Conservation (phyloP, 2,113 vertebrate genomes). For the Bungarus multicinctus region DNA sequence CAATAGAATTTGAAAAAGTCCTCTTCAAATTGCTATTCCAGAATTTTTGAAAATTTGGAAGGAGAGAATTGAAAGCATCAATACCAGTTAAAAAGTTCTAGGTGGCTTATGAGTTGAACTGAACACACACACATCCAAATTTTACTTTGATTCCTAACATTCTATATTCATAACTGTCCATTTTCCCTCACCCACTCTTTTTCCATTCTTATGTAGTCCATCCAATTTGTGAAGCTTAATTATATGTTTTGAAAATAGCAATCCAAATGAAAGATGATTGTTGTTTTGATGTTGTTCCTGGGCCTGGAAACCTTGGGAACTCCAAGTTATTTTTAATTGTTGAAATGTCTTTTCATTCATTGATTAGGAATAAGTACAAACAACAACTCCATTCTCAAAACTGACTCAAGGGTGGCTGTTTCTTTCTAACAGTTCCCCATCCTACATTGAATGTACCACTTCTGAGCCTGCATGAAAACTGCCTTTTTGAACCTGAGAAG, state of each 20-base stretch:
- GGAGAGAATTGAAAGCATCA: background rate
- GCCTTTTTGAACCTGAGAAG: background rate
- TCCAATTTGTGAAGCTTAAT: background rate
- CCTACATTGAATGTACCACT: background rate
- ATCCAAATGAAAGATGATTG: background rate
- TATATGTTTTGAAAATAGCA: background rate
- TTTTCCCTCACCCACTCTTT: background rate
- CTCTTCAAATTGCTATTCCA: background rate
- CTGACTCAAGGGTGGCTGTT: background rate
- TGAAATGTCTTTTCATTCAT: background rate
- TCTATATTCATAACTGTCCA: background rate
- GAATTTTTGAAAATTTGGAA: background rate
- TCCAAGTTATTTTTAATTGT: background rate
- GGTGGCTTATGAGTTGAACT: background rate
- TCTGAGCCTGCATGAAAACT: background rate
- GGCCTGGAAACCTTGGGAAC: background rate
- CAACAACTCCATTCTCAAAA: background rate
- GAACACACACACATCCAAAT: background rate
- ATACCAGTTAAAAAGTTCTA: background rate
- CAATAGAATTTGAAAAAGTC: background rate
- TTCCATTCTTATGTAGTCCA: background rate
- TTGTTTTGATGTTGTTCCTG: background rate
- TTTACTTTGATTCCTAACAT: background rate
- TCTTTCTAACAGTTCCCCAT: background rate
- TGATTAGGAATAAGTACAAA: background rate